Evolutionary conservation across 2,113 vertebrate species (phyloP), one percentile per base, ranked within the genome.

Genomic region (Odontophorus gujanensis): DNA sequence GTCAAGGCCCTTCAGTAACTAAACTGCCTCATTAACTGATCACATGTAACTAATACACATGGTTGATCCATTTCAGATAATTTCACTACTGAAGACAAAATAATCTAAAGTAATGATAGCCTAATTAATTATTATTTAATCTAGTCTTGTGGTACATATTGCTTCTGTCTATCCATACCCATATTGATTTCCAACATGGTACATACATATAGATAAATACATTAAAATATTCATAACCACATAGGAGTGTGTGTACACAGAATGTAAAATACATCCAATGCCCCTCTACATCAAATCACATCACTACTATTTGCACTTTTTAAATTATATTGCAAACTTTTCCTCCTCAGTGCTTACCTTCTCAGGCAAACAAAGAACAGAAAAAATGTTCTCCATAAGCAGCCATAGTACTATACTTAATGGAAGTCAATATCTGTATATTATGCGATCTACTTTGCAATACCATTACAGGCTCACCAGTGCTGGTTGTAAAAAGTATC

Each of bases 401-500:
- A 87, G 95, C 89, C 92, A 89, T 18, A 95, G 91, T 77, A 89
- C 91, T 92, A 94, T 55, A 84, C 90, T 94, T 97, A 96, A 97
- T 96, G 92, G 91, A 95, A 98, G 95, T 92, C 97, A 96, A 32
- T 97, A 97, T 96, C 87, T 69, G 87, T 96, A 96, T 96, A 97
- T 97, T 98, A 97, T 80, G 93, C 75, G 72, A 91, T 92, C 94
- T 94, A 86, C 92, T 96, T 92, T 97, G 94, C 96, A 98, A 95
- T 97, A 97, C 95, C 80, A 97, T 98, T 97, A 97, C 67, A 95
- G 92, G 92, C 90, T 96, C 91, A 92, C 97, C 90, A 91, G 77
- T 30, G 74, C 71, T 91, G 94, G 81, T 86, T 96, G 93, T 97
- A 97, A 96, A 97, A 97, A 90, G 89, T 93, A 97, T 81, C 92